Evolutionary conservation across 2,888 invertebrate genomes (phyloP).

Genomic region (Caenorhabditis sp.): DNA sequence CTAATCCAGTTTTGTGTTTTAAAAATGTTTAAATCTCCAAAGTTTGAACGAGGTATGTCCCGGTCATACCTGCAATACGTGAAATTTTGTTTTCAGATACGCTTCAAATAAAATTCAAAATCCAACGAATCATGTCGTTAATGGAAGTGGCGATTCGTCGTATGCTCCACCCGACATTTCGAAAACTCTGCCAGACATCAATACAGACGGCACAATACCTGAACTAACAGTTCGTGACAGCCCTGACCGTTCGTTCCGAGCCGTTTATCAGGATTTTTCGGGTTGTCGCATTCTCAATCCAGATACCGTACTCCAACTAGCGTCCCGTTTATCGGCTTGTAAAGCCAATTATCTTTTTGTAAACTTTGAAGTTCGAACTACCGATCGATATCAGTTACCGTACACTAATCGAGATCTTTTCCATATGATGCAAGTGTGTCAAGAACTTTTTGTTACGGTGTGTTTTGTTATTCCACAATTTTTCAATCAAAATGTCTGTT

Average conservation of each 20-base stretch:
- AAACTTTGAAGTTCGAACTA: conserved; percentile 66
- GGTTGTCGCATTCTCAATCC: conserved; percentile 64
- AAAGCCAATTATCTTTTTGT: conserved; percentile 66
- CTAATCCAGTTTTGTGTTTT: too few relatives aligned
- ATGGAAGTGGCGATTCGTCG: conserved; percentile 4
- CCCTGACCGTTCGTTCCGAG: conserved; percentile 75
- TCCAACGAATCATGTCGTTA: not conserved
- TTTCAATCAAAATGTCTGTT: not conserved
- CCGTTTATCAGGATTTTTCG: conserved; percentile 76
- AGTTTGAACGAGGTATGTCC: too few relatives aligned
- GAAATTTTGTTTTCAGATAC: not conserved
- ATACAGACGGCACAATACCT: conserved; percentile 37
- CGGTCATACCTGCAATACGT: too few relatives aligned
- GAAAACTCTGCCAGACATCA: conserved; percentile 28
- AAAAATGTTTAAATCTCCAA: too few relatives aligned
- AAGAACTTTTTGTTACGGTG: conserved; percentile 60
- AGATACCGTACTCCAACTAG: conserved; percentile 61
- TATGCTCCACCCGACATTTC: not conserved
- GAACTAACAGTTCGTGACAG: conserved; percentile 73
- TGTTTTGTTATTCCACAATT: not conserved
- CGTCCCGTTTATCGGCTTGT: conserved; percentile 57
- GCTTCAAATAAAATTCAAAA: not conserved
- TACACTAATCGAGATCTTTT: conserved; percentile 65
- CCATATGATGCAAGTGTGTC: conserved; percentile 64
- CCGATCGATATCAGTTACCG: conserved; percentile 64